These are phyloP conservation scores for Syncerus caffer DNA, from an alignment of 2,797 vertebrate genomes.

Conservation along the genomic window DNA sequence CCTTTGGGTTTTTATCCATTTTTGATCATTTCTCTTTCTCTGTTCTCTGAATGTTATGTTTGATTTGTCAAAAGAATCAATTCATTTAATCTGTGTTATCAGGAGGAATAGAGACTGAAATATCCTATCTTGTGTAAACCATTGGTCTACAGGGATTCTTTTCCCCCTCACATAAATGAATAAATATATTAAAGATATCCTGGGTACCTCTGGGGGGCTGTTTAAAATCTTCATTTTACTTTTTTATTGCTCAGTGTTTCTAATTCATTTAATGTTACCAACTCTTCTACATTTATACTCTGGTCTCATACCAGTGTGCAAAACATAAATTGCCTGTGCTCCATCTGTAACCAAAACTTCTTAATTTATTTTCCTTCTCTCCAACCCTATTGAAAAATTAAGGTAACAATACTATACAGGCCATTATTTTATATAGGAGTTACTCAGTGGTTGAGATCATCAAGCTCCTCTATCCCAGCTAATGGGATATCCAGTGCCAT, in stretches of 20 bases:
- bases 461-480: not conserved
- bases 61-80: not conserved
- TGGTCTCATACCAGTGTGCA: not conserved
- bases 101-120: conserved; percentile 8
- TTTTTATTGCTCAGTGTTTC: not conserved
- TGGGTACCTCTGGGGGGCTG: not conserved
- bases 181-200: not conserved
- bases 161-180: not conserved
- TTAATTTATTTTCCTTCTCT: not conserved
- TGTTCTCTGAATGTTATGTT: not conserved
- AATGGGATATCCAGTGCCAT: conserved; percentile 39
- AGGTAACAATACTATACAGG: not conserved
- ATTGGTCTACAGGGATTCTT: not conserved
- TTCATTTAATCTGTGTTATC: not conserved
- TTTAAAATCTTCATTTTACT: not conserved
- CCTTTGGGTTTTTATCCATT: not conserved
- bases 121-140: not conserved
- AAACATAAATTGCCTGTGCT: not conserved
- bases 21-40: not conserved
- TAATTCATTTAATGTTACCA: not conserved
- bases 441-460: not conserved
- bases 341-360: not conserved
- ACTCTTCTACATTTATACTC: not conserved
- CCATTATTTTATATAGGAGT: conserved; percentile 19
- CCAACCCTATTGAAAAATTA: not conserved